phyloP scores from a whole-genome alignment of 2,113 vertebrate species.

The Toxotes chatareus region DNA sequence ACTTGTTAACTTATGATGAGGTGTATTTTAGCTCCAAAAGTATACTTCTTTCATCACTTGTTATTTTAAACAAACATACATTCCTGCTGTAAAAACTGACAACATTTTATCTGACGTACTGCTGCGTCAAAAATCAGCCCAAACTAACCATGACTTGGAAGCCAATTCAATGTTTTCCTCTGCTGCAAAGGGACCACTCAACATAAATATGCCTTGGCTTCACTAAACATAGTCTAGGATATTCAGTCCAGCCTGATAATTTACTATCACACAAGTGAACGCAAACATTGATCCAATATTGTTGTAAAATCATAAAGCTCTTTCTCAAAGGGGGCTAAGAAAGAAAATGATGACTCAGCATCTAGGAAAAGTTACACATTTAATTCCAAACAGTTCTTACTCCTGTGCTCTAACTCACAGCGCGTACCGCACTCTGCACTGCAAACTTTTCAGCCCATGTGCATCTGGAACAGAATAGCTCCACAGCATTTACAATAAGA shows the following conservation, averaged over 20 bases:
- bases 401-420: not conserved
- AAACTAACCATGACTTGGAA: not conserved
- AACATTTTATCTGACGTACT: not conserved
- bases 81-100: not conserved
- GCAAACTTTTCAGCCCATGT: not conserved
- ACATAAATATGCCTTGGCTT: not conserved
- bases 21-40: slow-evolving; percentile 5
- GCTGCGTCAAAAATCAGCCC: not conserved
- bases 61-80: not conserved
- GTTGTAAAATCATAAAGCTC: not conserved
- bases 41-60: not conserved
- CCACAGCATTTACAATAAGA: not conserved
- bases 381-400: not conserved
- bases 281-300: slow-evolving; percentile 3
- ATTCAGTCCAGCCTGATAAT: not conserved
- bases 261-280: not conserved
- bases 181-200: not conserved
- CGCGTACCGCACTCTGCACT: not conserved
- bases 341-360: not conserved
- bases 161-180: slow-evolving; percentile 4
- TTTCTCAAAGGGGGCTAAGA: not conserved
- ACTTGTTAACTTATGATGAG: not conserved
- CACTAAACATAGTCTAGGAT: not conserved
- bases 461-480: not conserved
- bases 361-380: not conserved